Evolutionary conservation across 2,888 invertebrate genomes (phyloP).

Genomic region (Rhaphigaster nebulosa): DNA sequence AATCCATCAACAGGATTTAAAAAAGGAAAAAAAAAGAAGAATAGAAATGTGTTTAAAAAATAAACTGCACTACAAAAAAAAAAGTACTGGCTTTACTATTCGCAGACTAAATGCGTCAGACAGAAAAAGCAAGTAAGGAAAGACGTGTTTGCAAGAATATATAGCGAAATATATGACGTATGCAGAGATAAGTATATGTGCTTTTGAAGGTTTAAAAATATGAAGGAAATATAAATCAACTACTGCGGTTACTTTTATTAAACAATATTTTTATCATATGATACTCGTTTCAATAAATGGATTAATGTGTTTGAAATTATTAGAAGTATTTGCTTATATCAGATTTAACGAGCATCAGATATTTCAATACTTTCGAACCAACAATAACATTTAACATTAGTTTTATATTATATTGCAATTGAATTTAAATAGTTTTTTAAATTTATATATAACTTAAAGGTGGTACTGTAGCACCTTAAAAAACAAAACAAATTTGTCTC

Average conservation of each 20-base stretch:
- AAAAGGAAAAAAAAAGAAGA: background rate
- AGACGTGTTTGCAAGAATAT: slow-evolving; percentile 11
- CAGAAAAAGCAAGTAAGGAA: slow-evolving; percentile 23
- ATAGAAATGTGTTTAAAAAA: slow-evolving; percentile 7
- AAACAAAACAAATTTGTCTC: background rate
- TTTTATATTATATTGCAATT: background rate
- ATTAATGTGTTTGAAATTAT: background rate
- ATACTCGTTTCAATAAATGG: too few relatives aligned
- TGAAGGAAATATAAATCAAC: background rate
- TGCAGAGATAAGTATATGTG: slow-evolving; percentile 22
- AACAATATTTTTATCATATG: background rate
- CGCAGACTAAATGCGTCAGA: slow-evolving; percentile 42
- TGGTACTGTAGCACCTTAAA: background rate
- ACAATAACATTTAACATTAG: background rate
- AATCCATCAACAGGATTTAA: slow-evolving; percentile 25
- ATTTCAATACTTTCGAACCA: too few relatives aligned
- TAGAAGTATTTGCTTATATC: background rate
- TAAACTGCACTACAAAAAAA: slow-evolving; percentile 16
- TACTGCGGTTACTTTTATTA: background rate
- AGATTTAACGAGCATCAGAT: too few relatives aligned
- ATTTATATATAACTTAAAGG: background rate
- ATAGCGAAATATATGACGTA: slow-evolving; percentile 18
- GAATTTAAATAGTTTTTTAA: background rate
- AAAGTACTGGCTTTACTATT: background rate
- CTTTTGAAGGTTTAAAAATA: slow-evolving; percentile 21